Conservation (phyloP, 2,888 invertebrate species). For the Magallana nippona region DNA sequence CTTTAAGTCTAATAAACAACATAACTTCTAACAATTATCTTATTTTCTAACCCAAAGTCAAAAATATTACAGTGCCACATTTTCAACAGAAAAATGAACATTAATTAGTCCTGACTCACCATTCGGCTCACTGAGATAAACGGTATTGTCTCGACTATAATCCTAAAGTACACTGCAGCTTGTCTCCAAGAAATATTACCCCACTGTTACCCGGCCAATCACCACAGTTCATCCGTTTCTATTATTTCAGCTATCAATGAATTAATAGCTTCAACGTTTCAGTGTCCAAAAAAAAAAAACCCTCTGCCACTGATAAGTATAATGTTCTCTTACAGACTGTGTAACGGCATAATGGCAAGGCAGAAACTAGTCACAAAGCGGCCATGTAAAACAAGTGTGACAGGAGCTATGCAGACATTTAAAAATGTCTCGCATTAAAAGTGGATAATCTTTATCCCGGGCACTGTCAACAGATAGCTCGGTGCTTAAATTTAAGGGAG, state of each 20-base stretch:
- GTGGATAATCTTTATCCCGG: conserved; percentile 4
- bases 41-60: background rate
- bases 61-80: background rate
- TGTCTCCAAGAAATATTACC: conserved; percentile 18
- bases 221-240: conserved; percentile 36
- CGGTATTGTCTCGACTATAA: background rate
- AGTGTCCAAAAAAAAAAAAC: conserved; percentile 2
- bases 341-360: conserved; percentile 18
- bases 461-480: background rate
- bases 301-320: conserved; percentile 5
- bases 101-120: conserved; percentile 5
- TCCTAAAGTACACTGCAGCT: conserved; percentile 8
- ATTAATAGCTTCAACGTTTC: background rate
- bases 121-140: background rate
- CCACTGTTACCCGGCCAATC: background rate
- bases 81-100: background rate
- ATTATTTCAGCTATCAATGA: conserved; percentile 35
- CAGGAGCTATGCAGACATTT: conserved; percentile 32
- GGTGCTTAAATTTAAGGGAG: background rate
- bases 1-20: no score
- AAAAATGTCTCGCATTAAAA: conserved; percentile 38
- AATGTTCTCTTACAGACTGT: background rate
- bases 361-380: background rate
- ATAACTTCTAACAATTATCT: background rate
- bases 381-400: conserved; percentile 15